Evolutionary conservation across 2,888 invertebrate genomes (phyloP).

Genomic region (Scelioninae gen. 2): DNA sequence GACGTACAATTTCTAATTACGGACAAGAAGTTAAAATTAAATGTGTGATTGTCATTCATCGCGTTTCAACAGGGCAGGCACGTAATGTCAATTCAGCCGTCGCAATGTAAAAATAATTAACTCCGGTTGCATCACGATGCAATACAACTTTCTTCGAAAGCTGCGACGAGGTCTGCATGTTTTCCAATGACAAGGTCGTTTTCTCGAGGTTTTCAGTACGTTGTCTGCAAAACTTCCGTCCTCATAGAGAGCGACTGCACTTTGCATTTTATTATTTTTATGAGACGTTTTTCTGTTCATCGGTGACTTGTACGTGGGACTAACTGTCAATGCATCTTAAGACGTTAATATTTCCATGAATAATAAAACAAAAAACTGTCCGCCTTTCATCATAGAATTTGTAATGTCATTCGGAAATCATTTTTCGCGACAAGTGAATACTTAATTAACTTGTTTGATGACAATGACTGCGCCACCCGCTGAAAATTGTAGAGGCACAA

Average conservation of each 20-base stretch:
- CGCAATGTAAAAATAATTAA: constrained; percentile 55
- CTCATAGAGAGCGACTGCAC: constrained; percentile 51
- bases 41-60: constrained; percentile 38
- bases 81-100: constrained; percentile 43
- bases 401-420: no score
- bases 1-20: constrained; percentile 21
- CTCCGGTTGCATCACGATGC: constrained; percentile 54
- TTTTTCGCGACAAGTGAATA: no score
- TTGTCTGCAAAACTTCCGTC: constrained; percentile 69
- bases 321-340: constrained; percentile 31
- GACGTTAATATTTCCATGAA: constrained; percentile 13
- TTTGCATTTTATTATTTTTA: constrained; percentile 50
- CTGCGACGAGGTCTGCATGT: constrained; percentile 70
- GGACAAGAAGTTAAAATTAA: constrained; percentile 32
- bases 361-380: no score
- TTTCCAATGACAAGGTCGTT: constrained; percentile 70
- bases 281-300: constrained; percentile 35
- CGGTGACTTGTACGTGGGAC: constrained; percentile 39
- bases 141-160: constrained; percentile 68
- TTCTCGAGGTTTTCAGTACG: constrained; percentile 63
- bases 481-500: no score
- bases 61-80: constrained; percentile 37
- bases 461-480: no score
- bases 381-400: not conserved
- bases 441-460: no score